A percentile compares a stretch with the other conserved stretches of the same genome.
phyloP scores from a whole-genome alignment of 2,888 invertebrate species.

The Salticus scenicus region DNA sequence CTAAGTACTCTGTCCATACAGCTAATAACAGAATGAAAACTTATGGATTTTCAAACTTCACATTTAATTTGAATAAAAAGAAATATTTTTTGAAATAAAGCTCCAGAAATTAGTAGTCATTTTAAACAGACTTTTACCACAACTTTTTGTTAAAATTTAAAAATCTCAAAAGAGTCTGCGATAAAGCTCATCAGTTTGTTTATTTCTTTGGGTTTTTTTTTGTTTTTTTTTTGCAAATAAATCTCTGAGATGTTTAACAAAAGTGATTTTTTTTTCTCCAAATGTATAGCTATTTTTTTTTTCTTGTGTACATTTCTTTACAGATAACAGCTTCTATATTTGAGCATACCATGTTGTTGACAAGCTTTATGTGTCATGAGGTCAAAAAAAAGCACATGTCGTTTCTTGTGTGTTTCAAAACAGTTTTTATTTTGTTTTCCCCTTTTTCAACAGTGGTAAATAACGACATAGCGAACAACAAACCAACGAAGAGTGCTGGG shows the following conservation, averaged over 20 bases:
- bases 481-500: slow-evolving; percentile 59
- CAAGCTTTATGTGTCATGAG: slow-evolving; percentile 15
- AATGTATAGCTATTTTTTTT: neutral
- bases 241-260: neutral
- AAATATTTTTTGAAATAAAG: no score
- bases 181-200: slow-evolving; percentile 53
- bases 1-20: slow-evolving; percentile 1
- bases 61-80: no score
- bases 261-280: neutral
- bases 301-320: neutral
- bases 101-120: no score
- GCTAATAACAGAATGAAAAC: neutral
- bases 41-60: no score
- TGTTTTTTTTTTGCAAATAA: neutral
- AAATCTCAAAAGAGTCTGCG: slow-evolving; percentile 46
- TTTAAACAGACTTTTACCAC: no score
- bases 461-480: slow-evolving; percentile 49
- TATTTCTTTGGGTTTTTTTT: neutral
- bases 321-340: slow-evolving; percentile 43
- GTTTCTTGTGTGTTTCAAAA: no score
- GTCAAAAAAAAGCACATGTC: slow-evolving; percentile 35
- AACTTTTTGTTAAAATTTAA: no score
- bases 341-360: slow-evolving; percentile 42
- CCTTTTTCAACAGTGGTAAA: slow-evolving; percentile 15
- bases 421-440: slow-evolving; percentile 11